Base-by-base conservation (phyloP, 2,888 invertebrate species). In the Tiliacea aurago region DNA sequence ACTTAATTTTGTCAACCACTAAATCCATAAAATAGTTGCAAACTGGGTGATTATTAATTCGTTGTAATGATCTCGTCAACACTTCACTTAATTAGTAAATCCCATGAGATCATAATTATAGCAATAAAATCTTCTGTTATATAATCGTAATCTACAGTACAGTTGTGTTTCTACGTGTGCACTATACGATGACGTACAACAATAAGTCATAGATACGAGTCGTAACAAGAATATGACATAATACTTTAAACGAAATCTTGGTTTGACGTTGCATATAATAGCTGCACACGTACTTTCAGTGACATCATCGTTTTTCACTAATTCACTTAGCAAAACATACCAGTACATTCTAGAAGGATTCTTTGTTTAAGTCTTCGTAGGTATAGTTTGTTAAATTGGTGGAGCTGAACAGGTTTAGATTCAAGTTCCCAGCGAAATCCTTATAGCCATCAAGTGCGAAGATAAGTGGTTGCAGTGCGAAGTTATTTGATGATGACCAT, bases 121-220 rank as follows among this genome's bases (percentile, higher is more conserved):
- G 20, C 15, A 37, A 62, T 58, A 41, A 59, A 58, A 63, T 51
- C 18, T 18, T 2, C 28, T 62, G 41, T 11, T 11, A 23, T 62
- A 10, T 51, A 37, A 51, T 55, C 28, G 4, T 15, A 55, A 13
- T 28, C 47, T 66, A n/a, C 20, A 58, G 1, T 43, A 53, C 43
- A 51, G 23, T 49, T 49, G 55, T n/a, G 47, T n/a, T 63, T 33
- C 20, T 20, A 47, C 20, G 23, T 55, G 45, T 47, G 51, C 61
- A 65, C 55, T 61, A 58, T 15, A 18, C 28, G 28, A 56, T 68
- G 80, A 81, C 74, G 80, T 83, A 20, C 51, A 41, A 15, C 28
- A 53, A 47, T 67, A 63, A 64, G 49, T 67, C 68, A 45, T 49
- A 59, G 55, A 76, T 58, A 59, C 45, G 28, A 67, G 37, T 55